A percentile compares a stretch with the other conserved stretches of the same genome.
Conservation (phyloP, 2,888 invertebrate genomes). For the Amblyjoppa fuscipennis region DNA sequence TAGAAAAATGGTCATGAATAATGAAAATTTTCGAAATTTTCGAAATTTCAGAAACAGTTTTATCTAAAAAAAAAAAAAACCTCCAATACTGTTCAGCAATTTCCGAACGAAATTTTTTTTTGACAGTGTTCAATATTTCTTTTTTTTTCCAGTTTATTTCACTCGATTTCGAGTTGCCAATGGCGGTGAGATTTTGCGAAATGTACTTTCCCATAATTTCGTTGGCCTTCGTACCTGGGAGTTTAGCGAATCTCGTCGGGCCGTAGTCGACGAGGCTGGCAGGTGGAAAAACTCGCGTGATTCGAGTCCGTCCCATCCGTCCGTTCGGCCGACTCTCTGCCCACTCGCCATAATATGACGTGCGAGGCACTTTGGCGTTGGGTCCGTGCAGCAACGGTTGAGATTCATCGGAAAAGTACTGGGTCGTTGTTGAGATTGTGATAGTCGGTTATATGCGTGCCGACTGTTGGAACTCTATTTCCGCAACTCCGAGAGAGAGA, state of each 20-base stretch:
- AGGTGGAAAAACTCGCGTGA: conserved; percentile 59
- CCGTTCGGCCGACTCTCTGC: conserved; percentile 23
- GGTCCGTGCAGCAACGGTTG: neutral
- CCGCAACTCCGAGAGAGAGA: conserved; percentile 33
- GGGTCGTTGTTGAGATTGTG: conserved; percentile 4
- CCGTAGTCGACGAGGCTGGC: conserved; percentile 36
- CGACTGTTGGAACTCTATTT: conserved; percentile 34
- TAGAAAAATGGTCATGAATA: no score
- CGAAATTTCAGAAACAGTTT: no score
- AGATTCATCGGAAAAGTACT: conserved; percentile 50
- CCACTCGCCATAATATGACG: conserved; percentile 26
- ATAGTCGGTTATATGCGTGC: conserved; percentile 21
- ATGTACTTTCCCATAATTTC: conserved; percentile 24
- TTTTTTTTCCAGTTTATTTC: no score
- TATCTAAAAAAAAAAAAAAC: no score
- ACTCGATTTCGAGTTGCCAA: no score
- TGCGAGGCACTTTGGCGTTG: conserved; percentile 1
- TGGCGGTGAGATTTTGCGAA: no score
- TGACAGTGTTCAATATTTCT: no score
- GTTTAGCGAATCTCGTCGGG: conserved; percentile 6
- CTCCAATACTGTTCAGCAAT: no score
- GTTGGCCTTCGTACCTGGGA: neutral
- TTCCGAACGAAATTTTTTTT: no score
- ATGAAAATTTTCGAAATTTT: no score
- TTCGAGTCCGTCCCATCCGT: conserved; percentile 28